These are phyloP conservation scores for Dicaeum eximium DNA, from an alignment of 2,113 vertebrate species.

Conservation along the genomic window DNA sequence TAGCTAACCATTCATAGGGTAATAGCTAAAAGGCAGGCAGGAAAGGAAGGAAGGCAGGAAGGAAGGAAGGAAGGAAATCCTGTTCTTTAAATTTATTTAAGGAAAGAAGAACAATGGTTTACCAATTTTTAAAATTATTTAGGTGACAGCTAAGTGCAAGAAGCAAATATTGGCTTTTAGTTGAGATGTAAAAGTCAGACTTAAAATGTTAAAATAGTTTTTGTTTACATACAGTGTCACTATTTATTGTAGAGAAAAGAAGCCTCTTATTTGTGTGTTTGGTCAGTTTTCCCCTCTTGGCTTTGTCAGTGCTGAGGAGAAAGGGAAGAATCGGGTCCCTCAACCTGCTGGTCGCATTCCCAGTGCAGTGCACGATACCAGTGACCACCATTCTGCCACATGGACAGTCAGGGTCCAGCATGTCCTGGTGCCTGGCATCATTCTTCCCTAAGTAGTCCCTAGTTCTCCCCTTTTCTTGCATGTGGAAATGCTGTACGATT, in stretches of 20 bases:
- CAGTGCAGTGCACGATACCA: neutral
- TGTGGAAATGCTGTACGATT: neutral
- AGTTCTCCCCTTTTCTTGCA: neutral
- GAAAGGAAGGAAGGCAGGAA: too few relatives aligned
- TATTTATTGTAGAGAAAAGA: neutral
- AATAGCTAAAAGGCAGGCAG: neutral
- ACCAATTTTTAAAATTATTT: neutral
- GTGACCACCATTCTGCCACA: accelerated
- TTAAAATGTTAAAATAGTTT: neutral
- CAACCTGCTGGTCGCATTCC: neutral
- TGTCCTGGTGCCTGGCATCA: neutral
- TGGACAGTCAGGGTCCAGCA: neutral
- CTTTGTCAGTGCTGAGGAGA: neutral
- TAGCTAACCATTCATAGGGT: neutral
- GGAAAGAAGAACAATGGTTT: neutral
- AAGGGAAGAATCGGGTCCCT: neutral
- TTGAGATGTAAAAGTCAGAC: neutral
- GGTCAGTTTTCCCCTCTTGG: neutral
- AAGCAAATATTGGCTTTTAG: neutral
- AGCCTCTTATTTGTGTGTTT: neutral
- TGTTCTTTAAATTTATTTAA: neutral
- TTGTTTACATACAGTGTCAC: neutral
- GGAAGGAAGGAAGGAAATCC: neutral
- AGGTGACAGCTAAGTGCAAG: neutral
- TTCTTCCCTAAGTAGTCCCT: neutral